A percentile compares a stretch with the other conserved stretches of the same genome.
phyloP scores from a whole-genome alignment of 2,888 invertebrate species.

The Timema cristinae region DNA sequence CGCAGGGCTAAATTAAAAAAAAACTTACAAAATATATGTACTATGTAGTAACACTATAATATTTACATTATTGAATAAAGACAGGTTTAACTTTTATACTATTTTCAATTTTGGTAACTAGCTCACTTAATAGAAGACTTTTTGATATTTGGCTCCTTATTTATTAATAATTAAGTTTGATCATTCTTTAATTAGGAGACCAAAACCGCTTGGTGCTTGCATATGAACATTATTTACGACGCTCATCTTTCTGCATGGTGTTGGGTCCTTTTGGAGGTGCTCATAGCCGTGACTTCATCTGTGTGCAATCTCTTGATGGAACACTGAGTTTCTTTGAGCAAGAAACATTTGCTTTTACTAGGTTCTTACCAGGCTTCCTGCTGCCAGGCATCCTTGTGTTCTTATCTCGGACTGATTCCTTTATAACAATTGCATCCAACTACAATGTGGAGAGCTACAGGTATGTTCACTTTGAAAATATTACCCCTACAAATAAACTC shows the following conservation, averaged over 20 bases:
- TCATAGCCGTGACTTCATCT: constrained; percentile 79
- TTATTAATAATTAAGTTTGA: no score
- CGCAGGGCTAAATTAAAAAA: no score
- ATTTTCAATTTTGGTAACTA: no score
- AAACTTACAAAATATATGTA: no score
- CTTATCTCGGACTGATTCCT: constrained; percentile 74
- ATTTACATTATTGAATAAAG: no score
- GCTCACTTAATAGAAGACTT: no score
- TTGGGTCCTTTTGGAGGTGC: constrained; percentile 84
- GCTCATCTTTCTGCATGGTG: constrained; percentile 71
- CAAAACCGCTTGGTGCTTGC: constrained; percentile 60
- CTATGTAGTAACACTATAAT: no score
- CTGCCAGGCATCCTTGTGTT: constrained; percentile 84
- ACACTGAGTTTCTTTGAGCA: constrained; percentile 88
- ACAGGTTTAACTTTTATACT: no score
- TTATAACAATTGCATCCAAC: constrained; percentile 74
- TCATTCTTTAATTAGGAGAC: constrained; percentile 50
- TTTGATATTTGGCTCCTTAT: no score
- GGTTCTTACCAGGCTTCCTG: constrained; percentile 72
- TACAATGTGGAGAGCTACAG: constrained; percentile 85
- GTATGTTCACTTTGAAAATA: constrained; percentile 45
- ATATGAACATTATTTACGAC: constrained; percentile 77
- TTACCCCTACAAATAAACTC: not conserved
- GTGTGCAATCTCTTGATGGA: constrained; percentile 88
- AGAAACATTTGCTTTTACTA: constrained; percentile 81